Percentiles rank a stretch among this genome's conserved stretches.
Evolutionary conservation across 2,113 vertebrate genomes (phyloP).

Genomic region (Perca schrenkii): DNA sequence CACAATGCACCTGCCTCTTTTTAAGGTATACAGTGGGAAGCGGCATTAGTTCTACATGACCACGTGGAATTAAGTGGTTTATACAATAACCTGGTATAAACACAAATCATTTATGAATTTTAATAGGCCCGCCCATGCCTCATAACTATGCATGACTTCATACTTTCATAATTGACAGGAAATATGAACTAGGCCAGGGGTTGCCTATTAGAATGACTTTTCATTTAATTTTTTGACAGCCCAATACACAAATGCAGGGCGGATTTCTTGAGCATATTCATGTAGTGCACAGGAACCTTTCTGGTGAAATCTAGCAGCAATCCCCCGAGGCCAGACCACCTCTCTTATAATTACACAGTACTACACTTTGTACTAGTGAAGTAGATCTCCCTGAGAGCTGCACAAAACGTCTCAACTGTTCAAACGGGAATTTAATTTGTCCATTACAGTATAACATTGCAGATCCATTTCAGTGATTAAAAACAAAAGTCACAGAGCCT

Average conservation of each 20-base stretch:
- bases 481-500: slow-evolving; percentile 25
- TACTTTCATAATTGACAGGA: slow-evolving; percentile 99
- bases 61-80: slow-evolving; percentile 82
- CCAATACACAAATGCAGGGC: slow-evolving; percentile 88
- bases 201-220: slow-evolving; percentile 99
- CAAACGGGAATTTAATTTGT: slow-evolving; percentile 46
- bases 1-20: slow-evolving; percentile 50
- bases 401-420: slow-evolving; percentile 34
- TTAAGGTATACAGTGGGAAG: slow-evolving; percentile 66
- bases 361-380: slow-evolving; percentile 53
- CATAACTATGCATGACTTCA: slow-evolving; percentile 99
- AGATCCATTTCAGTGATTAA: slow-evolving; percentile 29
- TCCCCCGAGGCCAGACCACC: slow-evolving; percentile 75
- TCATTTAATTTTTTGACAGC: slow-evolving; percentile 99
- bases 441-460: slow-evolving; percentile 20
- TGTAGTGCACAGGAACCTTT: slow-evolving; percentile 84
- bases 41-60: slow-evolving; percentile 82
- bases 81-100: slow-evolving; percentile 84
- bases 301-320: slow-evolving; percentile 71
- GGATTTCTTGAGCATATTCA: slow-evolving; percentile 89
- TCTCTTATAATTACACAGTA: slow-evolving; percentile 80
- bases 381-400: slow-evolving; percentile 49
- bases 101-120: slow-evolving; percentile 98
- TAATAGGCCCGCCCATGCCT: slow-evolving; percentile 94
- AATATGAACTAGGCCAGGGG: slow-evolving; percentile 99